Conservation (phyloP, 2,797 vertebrate species). For the Chrysocyon brachyurus region DNA sequence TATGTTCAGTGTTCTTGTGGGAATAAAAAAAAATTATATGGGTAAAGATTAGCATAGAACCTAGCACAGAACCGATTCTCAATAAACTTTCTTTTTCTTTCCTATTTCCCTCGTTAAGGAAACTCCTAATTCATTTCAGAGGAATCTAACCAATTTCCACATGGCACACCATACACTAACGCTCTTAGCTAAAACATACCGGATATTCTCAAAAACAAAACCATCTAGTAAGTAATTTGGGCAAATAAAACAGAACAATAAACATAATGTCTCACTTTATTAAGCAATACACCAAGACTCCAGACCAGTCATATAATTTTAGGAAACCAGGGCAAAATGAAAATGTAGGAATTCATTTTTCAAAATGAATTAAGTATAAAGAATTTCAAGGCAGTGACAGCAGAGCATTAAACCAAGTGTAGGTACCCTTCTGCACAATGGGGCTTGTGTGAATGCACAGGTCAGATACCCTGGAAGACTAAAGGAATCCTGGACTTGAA, state of each 20-base stretch:
- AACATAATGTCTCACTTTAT: slow-evolving; percentile 13
- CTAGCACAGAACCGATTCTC: neutral
- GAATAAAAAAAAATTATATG: slow-evolving; percentile 25
- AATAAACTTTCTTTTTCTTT: neutral
- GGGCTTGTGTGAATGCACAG: neutral
- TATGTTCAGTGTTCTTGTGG: neutral
- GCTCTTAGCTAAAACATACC: neutral
- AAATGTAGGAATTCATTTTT: neutral
- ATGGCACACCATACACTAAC: neutral
- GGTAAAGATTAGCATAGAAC: neutral
- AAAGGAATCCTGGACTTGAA: neutral
- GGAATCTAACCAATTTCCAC: slow-evolving; percentile 10
- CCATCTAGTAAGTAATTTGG: neutral
- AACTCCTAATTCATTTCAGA: slow-evolving; percentile 17
- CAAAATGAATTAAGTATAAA: neutral
- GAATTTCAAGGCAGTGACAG: neutral
- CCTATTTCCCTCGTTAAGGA: neutral
- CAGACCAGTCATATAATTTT: neutral
- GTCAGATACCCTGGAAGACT: neutral
- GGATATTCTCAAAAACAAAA: neutral
- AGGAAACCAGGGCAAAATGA: neutral
- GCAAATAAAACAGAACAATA: slow-evolving; percentile 8
- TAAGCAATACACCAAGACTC: slow-evolving; percentile 16
- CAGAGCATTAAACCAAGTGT: neutral
- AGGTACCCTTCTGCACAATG: neutral